Conservation (phyloP, 2,797 vertebrate genomes). For the Myotis planiceps region DNA sequence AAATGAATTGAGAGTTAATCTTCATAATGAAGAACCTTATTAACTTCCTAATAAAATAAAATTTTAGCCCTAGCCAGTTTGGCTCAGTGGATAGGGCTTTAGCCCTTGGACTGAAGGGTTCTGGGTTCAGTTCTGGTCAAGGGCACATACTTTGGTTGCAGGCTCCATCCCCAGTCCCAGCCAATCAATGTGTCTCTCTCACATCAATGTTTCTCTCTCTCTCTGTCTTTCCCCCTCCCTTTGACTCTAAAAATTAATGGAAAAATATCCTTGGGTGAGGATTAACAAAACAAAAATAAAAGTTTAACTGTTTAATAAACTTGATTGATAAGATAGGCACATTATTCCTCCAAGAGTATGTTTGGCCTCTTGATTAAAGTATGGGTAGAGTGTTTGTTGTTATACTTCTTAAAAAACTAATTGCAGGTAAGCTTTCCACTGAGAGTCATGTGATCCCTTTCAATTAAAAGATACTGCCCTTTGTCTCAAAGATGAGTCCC, state of each 20-base stretch:
- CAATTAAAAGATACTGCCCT: background rate
- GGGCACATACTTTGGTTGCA: too few species aligned
- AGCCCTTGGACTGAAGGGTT: too few species aligned
- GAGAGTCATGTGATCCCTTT: background rate
- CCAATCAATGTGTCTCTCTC: too few species aligned
- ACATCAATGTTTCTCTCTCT: too few species aligned
- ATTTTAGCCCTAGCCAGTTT: background rate
- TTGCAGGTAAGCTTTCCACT: background rate
- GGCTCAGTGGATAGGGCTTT: too few species aligned
- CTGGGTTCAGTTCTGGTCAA: too few species aligned
- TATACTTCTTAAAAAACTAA: background rate
- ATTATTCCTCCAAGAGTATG: background rate
- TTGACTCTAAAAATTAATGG: too few species aligned
- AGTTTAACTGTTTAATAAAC: background rate
- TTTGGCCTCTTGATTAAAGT: background rate
- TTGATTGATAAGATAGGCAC: background rate
- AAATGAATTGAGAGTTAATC: conserved; percentile 25
- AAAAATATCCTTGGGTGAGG: too few species aligned
- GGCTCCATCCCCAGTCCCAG: too few species aligned
- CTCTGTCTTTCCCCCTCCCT: too few species aligned
- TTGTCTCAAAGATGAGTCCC: background rate
- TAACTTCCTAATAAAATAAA: conserved; percentile 6
- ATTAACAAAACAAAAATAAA: background rate
- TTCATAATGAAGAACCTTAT: conserved; percentile 28
- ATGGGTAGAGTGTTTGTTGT: background rate